Percentiles rank a stretch among this genome's conserved stretches.
These are phyloP conservation scores for Oreonectes daqikongensis DNA, from an alignment of 2,797 vertebrate genomes.

Conservation along the genomic window DNA sequence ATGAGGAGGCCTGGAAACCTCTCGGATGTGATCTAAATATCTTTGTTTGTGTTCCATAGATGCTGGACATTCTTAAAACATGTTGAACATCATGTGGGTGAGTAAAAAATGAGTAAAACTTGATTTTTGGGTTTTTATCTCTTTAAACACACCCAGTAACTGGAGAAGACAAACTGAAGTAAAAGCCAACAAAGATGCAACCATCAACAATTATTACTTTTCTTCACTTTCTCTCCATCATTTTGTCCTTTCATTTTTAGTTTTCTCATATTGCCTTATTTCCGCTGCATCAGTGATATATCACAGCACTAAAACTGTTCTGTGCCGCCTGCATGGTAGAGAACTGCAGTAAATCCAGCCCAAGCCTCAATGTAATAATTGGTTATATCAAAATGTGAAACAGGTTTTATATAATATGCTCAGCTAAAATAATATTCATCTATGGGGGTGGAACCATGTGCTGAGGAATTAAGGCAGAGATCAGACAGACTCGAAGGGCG, in stretches of 20 bases:
- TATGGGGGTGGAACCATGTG: conserved; percentile 15
- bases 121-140: too few species aligned
- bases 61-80: too few species aligned
- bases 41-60: too few species aligned
- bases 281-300: background rate
- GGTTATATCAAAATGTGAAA: conserved; percentile 20
- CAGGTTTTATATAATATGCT: conserved; percentile 38
- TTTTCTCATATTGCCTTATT: background rate
- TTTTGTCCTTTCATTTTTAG: background rate
- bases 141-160: background rate
- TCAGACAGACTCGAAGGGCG: conserved; percentile 22
- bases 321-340: background rate
- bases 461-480: conserved; percentile 30
- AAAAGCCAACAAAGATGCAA: background rate
- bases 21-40: too few species aligned
- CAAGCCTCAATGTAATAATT: conserved; percentile 18
- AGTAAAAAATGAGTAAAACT: too few species aligned
- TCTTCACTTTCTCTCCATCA: background rate
- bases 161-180: background rate
- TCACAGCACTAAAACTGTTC: conserved; percentile 7
- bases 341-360: background rate
- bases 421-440: conserved; percentile 21
- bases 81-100: too few species aligned
- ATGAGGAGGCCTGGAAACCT: too few species aligned
- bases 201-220: conserved; percentile 3